These are phyloP conservation scores for Heliothis virescens DNA, from an alignment of 1,140 invertebrate species.

Conservation along the genomic window DNA sequence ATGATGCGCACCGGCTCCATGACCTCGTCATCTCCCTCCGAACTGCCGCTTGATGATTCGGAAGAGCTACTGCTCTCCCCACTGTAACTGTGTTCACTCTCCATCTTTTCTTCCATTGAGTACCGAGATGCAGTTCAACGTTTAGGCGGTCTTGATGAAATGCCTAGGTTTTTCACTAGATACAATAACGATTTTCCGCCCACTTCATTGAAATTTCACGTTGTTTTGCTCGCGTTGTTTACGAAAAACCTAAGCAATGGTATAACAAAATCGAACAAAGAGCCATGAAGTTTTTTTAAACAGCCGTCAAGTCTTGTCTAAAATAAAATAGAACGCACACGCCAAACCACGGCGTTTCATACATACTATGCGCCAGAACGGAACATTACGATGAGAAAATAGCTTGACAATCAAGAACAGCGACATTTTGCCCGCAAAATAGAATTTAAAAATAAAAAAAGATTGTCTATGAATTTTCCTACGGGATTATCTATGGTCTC, in stretches of 20 bases:
- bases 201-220: constrained; percentile 73
- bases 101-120: constrained; percentile 77
- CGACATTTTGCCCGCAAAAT: constrained; percentile 84
- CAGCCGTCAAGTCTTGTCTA: constrained; percentile 83
- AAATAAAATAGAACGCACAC: constrained; percentile 85
- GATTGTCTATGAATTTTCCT: constrained; percentile 70
- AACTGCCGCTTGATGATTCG: constrained; percentile 78
- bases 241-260: constrained; percentile 76
- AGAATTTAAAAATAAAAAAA: constrained; percentile 78
- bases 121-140: constrained; percentile 43
- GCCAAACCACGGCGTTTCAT: constrained; percentile 82
- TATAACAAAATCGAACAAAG: constrained; percentile 69
- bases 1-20: constrained; percentile 85
- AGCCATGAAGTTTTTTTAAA: constrained; percentile 80
- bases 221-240: constrained; percentile 81
- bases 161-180: constrained; percentile 58
- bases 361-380: constrained; percentile 85
- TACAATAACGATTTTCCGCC: constrained; percentile 62
- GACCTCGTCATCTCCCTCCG: constrained; percentile 85
- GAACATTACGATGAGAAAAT: constrained; percentile 86
- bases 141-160: constrained; percentile 53
- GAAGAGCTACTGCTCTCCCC: constrained; percentile 78
- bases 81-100: constrained; percentile 82
- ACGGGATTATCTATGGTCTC: constrained; percentile 48
- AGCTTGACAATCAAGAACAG: constrained; percentile 84